These are phyloP conservation scores for Indicator maculatus DNA, from an alignment of 2,113 vertebrate species.

Conservation along the genomic window DNA sequence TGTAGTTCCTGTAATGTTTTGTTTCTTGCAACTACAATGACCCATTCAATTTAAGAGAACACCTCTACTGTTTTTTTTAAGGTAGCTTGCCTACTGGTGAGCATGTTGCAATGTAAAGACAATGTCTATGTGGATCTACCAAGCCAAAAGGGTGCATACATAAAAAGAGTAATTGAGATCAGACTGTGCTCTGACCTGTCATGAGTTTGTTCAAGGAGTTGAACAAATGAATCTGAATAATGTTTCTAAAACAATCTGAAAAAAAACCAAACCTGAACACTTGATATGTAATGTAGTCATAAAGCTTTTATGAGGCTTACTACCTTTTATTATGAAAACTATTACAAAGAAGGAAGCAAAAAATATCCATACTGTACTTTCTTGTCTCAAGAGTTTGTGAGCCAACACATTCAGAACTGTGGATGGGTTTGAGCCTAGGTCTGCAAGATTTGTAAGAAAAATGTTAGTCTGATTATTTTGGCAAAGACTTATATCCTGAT, in stretches of 20 bases:
- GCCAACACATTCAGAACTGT: neutral
- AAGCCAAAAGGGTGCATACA: neutral
- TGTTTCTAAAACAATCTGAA: neutral
- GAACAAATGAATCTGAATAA: neutral
- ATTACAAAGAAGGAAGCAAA: neutral
- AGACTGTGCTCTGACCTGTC: neutral
- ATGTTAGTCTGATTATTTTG: neutral
- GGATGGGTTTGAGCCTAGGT: neutral
- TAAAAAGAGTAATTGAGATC: neutral
- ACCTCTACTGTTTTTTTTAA: neutral
- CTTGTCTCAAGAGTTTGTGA: neutral
- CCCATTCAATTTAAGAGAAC: neutral
- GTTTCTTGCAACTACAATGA: neutral
- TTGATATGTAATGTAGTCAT: neutral
- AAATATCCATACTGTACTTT: neutral
- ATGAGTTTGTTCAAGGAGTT: neutral
- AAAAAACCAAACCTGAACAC: neutral
- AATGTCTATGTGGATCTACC: neutral
- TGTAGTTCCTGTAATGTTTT: neutral
- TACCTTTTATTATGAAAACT: neutral
- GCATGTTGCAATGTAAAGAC: neutral
- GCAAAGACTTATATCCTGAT: neutral
- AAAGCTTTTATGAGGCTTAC: neutral
- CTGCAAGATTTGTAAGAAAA: neutral
- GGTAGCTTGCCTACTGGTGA: neutral